Evolutionary conservation across 2,113 vertebrate genomes (phyloP), one percentile per base, ranked within the genome.

Genomic region (Cynopterus brachyotis): DNA sequence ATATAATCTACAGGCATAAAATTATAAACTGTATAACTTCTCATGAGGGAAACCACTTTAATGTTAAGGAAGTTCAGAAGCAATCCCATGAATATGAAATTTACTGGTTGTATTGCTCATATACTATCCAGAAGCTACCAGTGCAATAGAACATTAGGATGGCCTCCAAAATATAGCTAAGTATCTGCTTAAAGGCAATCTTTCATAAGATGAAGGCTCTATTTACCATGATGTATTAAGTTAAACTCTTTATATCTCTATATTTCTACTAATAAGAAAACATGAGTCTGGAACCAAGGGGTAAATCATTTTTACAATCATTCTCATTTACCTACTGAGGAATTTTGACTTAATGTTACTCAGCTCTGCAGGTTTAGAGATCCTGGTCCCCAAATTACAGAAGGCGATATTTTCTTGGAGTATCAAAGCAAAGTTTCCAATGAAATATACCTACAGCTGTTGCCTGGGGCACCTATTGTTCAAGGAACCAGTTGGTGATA

Each of bases 21-120:
- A 73, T 16, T 37, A 45, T 12, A 66, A 5, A 50, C 4, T 7
- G 16, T 3, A 11, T 57, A 37, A 73, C 1, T 6, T 79, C 50
- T 28, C 26, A 47, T 12, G 22, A 35, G 8, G 12, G 78, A 53
- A 32, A 26, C 5, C 30, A 57, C 19, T 45, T 55, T 72, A 72
- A 2, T 9, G 32, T 26, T 32, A n/a, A 42, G 12, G 0, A 30
- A 42, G 20, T 70, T 9, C 1, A 5, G 12, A 20, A 37, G 5
- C 37, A n/a, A 76, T 9, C 5, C 16, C 26, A 6, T 2, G 15
- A 9, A 12, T 12, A 37, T n/a, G 24, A 50, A 2, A n/a, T 30
- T 16, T 35, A 12, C 28, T 45, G 16, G 0, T 13, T 24, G 12
- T 5, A 17, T 85, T 16, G 8, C n/a, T 22, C 35, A 2, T 67